Evolutionary conservation across 1,140 invertebrate genomes (phyloP).

Genomic region (Bombus huntii): DNA sequence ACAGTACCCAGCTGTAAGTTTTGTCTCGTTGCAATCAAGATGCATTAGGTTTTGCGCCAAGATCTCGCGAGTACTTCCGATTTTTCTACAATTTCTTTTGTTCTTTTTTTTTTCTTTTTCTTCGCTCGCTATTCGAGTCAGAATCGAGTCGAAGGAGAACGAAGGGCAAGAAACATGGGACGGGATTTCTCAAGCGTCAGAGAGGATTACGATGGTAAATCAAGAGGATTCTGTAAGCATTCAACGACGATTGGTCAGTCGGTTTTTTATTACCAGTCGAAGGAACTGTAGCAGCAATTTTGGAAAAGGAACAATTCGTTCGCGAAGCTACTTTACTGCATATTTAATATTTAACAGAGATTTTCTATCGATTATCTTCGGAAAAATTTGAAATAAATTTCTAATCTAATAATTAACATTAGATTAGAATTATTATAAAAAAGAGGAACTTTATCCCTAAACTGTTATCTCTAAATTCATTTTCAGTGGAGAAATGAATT

Average conservation of each 20-base stretch:
- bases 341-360: not conserved
- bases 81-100: not conserved
- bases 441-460: too few species aligned
- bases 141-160: not conserved
- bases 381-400: not conserved
- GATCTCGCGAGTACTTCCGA: conserved; percentile 37
- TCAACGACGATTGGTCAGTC: not conserved
- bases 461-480: too few species aligned
- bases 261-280: not conserved
- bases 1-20: conserved; percentile 18
- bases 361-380: not conserved
- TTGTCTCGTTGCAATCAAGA: conserved; percentile 45
- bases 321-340: not conserved
- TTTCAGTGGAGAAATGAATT: too few species aligned
- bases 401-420: not conserved
- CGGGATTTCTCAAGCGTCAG: conserved; percentile 1
- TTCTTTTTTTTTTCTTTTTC: not conserved
- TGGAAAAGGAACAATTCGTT: not conserved
- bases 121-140: not conserved
- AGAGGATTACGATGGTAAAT: not conserved
- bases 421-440: not conserved
- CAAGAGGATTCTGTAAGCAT: not conserved
- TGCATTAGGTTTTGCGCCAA: conserved; percentile 37
- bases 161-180: not conserved
- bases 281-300: not conserved